Conservation (phyloP, 1,140 invertebrate genomes). For the Heliconius eleuchia region DNA sequence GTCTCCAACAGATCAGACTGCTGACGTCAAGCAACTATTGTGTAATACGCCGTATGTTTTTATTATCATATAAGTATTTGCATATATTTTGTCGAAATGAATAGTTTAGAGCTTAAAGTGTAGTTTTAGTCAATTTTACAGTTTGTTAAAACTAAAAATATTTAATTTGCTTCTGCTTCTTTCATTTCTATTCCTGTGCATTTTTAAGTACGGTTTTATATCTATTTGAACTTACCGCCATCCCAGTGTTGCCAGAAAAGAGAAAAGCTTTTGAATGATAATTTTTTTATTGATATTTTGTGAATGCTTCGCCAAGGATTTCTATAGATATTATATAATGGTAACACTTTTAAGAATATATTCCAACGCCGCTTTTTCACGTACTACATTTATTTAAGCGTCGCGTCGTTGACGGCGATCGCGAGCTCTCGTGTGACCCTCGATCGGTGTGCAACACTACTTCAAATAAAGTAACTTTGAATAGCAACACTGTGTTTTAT, state of each 20-base stretch:
- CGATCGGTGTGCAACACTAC: conserved; percentile 49
- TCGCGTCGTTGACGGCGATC: conserved; percentile 18
- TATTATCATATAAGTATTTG: conserved; percentile 11
- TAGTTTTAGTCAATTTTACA: conserved; percentile 13
- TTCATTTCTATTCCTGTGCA: conserved; percentile 15
- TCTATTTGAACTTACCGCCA: background rate
- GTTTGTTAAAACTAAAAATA: conserved; percentile 14
- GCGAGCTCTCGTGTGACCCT: conserved; percentile 38
- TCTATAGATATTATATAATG: conserved; percentile 8
- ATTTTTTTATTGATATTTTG: conserved; percentile 7
- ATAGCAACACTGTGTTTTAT: conserved; percentile 43
- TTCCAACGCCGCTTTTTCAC: conserved; percentile 2
- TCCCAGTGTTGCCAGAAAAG: conserved; percentile 15
- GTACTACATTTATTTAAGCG: background rate
- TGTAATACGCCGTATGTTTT: background rate
- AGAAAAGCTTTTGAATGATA: background rate
- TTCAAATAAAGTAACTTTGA: conserved; percentile 64
- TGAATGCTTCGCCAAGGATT: background rate
- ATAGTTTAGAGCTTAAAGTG: conserved; percentile 8
- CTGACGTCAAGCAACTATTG: background rate
- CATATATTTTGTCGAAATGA: conserved; percentile 6
- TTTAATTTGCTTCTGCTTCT: conserved; percentile 7
- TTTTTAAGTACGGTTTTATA: background rate
- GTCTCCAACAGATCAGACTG: background rate
- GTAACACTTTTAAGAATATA: conserved; percentile 5